These are phyloP conservation scores for Rhabdophis nuchalis DNA, from an alignment of 2,797 vertebrate species.

Conservation along the genomic window DNA sequence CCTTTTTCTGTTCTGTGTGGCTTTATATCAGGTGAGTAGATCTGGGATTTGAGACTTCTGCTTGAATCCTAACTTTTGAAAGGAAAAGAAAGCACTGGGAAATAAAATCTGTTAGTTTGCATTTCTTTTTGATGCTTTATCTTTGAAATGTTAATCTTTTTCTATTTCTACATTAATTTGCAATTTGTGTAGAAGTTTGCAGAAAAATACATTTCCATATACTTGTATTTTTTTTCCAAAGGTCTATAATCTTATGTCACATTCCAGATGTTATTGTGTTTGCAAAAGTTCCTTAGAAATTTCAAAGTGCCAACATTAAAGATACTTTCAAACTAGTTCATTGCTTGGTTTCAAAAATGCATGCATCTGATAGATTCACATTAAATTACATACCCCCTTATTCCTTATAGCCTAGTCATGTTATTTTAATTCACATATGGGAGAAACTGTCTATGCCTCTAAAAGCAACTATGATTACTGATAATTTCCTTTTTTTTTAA, in stretches of 20 bases:
- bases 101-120: background rate
- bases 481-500: background rate
- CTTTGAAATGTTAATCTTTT: background rate
- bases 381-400: background rate
- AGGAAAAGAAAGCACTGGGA: background rate
- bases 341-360: background rate
- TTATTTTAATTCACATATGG: background rate
- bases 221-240: background rate
- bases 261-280: background rate
- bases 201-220: background rate
- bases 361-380: background rate
- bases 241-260: background rate
- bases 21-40: conserved; percentile 60
- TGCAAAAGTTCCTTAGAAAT: background rate
- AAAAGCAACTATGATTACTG: background rate
- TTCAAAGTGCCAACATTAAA: background rate
- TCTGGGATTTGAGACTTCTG: background rate
- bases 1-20: conserved; percentile 72
- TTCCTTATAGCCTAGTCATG: background rate
- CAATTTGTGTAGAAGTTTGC: background rate
- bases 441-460: background rate
- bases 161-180: background rate
- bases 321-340: background rate
- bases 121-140: background rate
- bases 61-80: background rate